Evolutionary conservation across 2,797 vertebrate genomes (phyloP).

Genomic region (Hippopotamyrus pictus): DNA sequence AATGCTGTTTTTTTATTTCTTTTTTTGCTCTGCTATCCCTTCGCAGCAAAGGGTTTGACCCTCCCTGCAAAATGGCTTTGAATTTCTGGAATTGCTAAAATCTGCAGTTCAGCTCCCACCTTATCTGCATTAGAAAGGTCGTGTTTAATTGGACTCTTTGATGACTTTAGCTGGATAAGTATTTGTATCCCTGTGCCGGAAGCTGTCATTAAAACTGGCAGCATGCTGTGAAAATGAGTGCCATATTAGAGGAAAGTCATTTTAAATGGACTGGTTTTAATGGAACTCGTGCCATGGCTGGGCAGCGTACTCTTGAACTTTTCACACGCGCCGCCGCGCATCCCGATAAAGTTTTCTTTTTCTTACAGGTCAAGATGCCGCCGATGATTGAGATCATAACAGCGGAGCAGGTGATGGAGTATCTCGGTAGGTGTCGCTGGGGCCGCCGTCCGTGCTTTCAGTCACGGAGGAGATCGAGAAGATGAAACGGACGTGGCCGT

Average conservation of each 20-base stretch:
- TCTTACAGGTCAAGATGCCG: conserved; percentile 89
- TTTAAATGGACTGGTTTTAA: neutral
- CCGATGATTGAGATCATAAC: conserved; percentile 99
- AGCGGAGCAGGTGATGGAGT: conserved; percentile 97
- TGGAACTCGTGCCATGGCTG: neutral
- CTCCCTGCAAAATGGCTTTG: neutral
- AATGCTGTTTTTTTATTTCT: neutral
- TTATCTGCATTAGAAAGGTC: conserved; percentile 39
- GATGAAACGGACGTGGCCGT: neutral
- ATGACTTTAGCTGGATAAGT: conserved; percentile 7
- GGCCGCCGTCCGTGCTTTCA: neutral
- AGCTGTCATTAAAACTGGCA: conserved; percentile 27
- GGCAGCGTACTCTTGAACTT: neutral
- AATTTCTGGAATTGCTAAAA: conserved; percentile 10
- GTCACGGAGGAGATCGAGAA: neutral
- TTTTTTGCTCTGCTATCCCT: neutral
- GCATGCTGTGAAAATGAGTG: conserved; percentile 24
- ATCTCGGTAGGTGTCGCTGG: conserved; percentile 78
- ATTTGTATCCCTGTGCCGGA: conserved; percentile 23
- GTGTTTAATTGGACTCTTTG: conserved; percentile 38
- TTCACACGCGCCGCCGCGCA: neutral
- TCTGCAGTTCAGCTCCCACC: conserved; percentile 28
- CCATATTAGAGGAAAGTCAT: neutral
- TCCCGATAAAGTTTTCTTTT: neutral
- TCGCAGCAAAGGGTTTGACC: neutral